A percentile compares a stretch with the other conserved stretches of the same genome.
These are phyloP conservation scores for Caenorhabditis wallacei DNA, from an alignment of 2,888 invertebrate genomes.

Conservation along the genomic window DNA sequence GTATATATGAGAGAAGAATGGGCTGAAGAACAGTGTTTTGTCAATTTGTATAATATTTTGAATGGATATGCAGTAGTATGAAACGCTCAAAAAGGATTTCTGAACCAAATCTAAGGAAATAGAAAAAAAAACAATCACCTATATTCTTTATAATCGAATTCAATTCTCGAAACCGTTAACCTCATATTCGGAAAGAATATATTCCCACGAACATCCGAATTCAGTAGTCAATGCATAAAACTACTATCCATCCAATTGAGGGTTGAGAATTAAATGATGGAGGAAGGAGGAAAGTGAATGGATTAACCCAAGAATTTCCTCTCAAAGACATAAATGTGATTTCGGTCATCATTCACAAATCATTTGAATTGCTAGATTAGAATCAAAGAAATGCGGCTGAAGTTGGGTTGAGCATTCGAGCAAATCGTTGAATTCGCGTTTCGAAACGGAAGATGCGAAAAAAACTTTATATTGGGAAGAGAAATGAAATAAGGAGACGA, in stretches of 20 bases:
- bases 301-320: constrained; percentile 30
- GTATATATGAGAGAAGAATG: background rate
- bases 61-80: background rate
- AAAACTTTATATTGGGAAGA: background rate
- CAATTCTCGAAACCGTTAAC: background rate
- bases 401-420: background rate
- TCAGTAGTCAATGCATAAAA: constrained; percentile 10
- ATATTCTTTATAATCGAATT: background rate
- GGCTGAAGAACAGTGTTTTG: background rate
- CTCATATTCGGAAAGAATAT: no score
- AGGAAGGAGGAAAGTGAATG: constrained; percentile 7
- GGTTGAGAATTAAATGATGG: constrained; percentile 15
- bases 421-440: background rate
- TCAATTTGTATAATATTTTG: background rate
- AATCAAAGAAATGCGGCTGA: background rate
- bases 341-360: constrained; percentile 4
- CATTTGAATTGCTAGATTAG: background rate
- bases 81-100: no score
- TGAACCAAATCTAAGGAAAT: no score
- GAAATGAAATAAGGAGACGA: background rate
- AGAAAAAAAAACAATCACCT: background rate
- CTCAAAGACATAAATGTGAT: constrained; percentile 19
- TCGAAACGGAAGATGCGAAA: background rate
- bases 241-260: constrained; percentile 1
- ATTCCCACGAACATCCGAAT: background rate